Conservation (phyloP, 2,113 vertebrate genomes). For the Halichoeres trimaculatus region DNA sequence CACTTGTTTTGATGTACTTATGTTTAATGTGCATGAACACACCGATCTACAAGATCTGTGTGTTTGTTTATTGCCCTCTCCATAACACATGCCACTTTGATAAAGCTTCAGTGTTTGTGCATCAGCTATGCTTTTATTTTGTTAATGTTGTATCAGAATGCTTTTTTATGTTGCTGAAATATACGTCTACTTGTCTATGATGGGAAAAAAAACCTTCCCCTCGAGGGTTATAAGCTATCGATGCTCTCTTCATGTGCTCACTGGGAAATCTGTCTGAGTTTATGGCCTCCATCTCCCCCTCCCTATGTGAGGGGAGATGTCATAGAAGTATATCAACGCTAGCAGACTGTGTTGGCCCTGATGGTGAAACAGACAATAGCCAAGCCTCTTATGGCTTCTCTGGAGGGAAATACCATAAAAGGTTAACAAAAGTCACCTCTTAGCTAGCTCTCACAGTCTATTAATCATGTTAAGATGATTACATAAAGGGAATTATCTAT, state of each 20-base stretch:
- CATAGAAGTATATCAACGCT: conserved; percentile 54
- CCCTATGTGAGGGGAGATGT: conserved; percentile 44
- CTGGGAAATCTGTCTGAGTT: conserved; percentile 66
- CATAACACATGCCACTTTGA: neutral
- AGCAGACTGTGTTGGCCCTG: conserved; percentile 40
- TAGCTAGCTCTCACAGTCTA: conserved; percentile 59
- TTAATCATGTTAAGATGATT: conserved; percentile 79
- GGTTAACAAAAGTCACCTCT: conserved; percentile 76
- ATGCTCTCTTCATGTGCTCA: conserved; percentile 58
- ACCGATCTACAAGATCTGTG: neutral
- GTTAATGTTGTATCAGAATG: neutral
- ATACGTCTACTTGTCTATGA: neutral
- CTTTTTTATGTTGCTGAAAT: conserved; percentile 6
- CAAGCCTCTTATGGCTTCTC: conserved; percentile 64
- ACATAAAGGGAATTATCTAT: conserved; percentile 72
- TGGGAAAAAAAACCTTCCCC: conserved; percentile 3
- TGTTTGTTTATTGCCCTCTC: neutral
- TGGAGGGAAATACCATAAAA: conserved; percentile 66
- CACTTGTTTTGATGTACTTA: conserved; percentile 19
- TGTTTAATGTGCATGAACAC: conserved; percentile 18
- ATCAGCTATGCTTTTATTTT: neutral
- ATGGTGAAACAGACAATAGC: conserved; percentile 65
- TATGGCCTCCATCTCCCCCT: conserved; percentile 46
- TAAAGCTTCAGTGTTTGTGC: neutral
- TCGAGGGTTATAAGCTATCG: conserved; percentile 29